Conservation (phyloP, 2,888 invertebrate species). For the Patella caerulea region DNA sequence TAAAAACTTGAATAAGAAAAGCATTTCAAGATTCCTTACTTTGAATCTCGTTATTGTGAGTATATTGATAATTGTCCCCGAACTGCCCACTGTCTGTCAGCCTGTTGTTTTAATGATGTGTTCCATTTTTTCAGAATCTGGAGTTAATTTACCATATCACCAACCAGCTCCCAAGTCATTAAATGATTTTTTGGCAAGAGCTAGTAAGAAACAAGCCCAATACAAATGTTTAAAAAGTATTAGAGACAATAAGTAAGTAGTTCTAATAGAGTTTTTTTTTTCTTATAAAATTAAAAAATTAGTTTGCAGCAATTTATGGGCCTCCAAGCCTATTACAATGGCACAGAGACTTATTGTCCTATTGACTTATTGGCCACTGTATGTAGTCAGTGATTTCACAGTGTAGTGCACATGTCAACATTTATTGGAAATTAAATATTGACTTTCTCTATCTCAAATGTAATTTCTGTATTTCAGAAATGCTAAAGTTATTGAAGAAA, state of each 20-base stretch:
- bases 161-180: slow-evolving; percentile 84
- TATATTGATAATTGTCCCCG: too few relatives aligned
- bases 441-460: too few relatives aligned
- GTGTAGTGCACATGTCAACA: not conserved
- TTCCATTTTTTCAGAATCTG: slow-evolving; percentile 75
- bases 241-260: slow-evolving; percentile 63
- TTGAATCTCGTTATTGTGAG: too few relatives aligned
- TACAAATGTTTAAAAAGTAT: slow-evolving; percentile 71
- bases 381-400: not conserved
- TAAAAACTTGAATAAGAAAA: too few relatives aligned
- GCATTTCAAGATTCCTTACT: too few relatives aligned
- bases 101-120: too few relatives aligned
- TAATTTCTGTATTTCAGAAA: not conserved
- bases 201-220: slow-evolving; percentile 62
- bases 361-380: not conserved
- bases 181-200: slow-evolving; percentile 80
- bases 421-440: too few relatives aligned
- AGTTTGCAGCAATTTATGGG: slow-evolving; percentile 16
- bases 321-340: not conserved
- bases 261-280: too few relatives aligned
- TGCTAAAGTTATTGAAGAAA: slow-evolving; percentile 11
- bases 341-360: slow-evolving; percentile 1
- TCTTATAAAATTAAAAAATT: slow-evolving; percentile 4
- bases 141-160: slow-evolving; percentile 87
- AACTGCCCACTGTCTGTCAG: too few relatives aligned